Conservation (phyloP, 1,140 invertebrate species). For the Drosophila pseudoananassae region DNA sequence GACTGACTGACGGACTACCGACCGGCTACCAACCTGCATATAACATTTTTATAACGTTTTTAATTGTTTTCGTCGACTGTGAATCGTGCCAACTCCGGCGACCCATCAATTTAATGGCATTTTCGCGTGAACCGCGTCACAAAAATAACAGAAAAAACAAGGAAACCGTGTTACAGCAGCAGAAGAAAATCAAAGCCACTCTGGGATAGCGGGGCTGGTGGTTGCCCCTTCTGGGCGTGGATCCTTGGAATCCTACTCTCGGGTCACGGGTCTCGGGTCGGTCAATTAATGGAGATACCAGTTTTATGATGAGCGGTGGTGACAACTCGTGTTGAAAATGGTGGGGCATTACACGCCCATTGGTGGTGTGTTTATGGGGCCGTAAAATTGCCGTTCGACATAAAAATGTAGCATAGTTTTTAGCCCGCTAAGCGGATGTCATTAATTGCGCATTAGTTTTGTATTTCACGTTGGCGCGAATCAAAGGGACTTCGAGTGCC, state of each 20-base stretch:
- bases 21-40: slow-evolving; percentile 52
- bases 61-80: slow-evolving; percentile 79
- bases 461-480: slow-evolving; percentile 26
- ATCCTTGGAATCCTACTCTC: slow-evolving; percentile 10
- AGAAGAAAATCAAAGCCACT: slow-evolving; percentile 64
- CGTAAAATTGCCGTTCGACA: slow-evolving; percentile 62
- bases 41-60: slow-evolving; percentile 81
- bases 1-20: slow-evolving; percentile 9
- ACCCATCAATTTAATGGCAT: slow-evolving; percentile 79
- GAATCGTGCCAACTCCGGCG: slow-evolving; percentile 45
- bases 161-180: not conserved
- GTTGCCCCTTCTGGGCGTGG: not conserved
- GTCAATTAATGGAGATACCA: slow-evolving; percentile 78
- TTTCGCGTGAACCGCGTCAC: slow-evolving; percentile 62
- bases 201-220: not conserved
- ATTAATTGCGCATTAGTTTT: slow-evolving; percentile 67
- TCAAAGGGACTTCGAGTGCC: slow-evolving; percentile 37
- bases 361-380: slow-evolving; percentile 69
- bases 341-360: slow-evolving; percentile 62
- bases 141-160: slow-evolving; percentile 14
- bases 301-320: slow-evolving; percentile 79
- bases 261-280: slow-evolving; percentile 19
- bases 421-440: slow-evolving; percentile 58
- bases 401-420: slow-evolving; percentile 77
- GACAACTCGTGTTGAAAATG: slow-evolving; percentile 72